phyloP scores from a whole-genome alignment of 2,888 invertebrate genomes.

The Ptilodon capucinus region DNA sequence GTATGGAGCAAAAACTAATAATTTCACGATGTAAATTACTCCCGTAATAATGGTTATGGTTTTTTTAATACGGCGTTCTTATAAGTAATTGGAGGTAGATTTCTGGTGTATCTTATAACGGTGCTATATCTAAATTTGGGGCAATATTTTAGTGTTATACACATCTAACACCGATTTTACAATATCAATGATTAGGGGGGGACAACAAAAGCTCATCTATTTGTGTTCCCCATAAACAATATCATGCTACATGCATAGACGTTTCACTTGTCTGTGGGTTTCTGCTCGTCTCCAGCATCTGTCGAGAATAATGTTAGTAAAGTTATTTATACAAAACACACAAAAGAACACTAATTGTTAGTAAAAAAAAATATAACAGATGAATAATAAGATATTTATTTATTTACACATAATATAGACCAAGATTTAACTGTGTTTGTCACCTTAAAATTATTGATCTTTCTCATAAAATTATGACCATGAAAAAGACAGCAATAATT shows the following conservation, averaged over 20 bases:
- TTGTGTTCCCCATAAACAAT: conserved; percentile 15
- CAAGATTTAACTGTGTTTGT: too few species aligned
- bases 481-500: too few species aligned
- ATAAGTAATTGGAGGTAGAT: conserved; percentile 42
- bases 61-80: conserved; percentile 36
- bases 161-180: conserved; percentile 42
- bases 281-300: conserved; percentile 36
- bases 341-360: neutral
- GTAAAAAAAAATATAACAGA: neutral
- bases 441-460: too few species aligned
- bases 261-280: conserved; percentile 38
- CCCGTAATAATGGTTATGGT: conserved; percentile 8
- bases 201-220: conserved; percentile 17
- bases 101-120: conserved; percentile 21
- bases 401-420: too few species aligned
- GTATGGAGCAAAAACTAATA: too few species aligned
- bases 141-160: conserved; percentile 37
- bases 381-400: too few species aligned
- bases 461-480: too few species aligned
- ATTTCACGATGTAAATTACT: neutral
- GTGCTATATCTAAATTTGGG: conserved; percentile 40
- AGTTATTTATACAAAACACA: conserved; percentile 13
- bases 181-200: conserved; percentile 23
- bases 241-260: conserved; percentile 38
- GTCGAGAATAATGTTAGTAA: conserved; percentile 49